Percentiles rank a stretch among this genome's conserved stretches.
Evolutionary conservation across 2,113 vertebrate species (phyloP).

Genomic region (Ginglymostoma cirratum): DNA sequence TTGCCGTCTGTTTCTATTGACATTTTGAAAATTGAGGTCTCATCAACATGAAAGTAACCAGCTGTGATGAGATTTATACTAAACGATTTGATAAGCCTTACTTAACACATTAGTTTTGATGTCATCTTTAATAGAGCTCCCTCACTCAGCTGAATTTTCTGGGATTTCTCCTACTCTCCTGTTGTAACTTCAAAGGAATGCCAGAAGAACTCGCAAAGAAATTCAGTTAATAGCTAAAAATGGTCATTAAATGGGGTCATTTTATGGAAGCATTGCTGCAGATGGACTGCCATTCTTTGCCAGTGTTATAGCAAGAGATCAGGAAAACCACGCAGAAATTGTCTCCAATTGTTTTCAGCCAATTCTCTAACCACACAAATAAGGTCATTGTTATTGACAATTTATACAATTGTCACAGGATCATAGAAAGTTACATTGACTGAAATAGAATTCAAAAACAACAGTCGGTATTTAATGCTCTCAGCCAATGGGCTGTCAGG

Average conservation of each 20-base stretch:
- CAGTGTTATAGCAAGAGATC: background rate
- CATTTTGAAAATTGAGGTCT: background rate
- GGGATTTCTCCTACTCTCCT: background rate
- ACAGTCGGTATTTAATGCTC: no score
- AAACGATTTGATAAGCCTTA: background rate
- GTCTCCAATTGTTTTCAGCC: constrained; percentile 44
- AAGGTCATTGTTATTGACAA: constrained; percentile 36
- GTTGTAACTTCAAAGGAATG: background rate
- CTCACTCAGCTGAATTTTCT: background rate
- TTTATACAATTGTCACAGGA: constrained; percentile 34
- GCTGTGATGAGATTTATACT: background rate
- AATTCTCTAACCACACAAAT: constrained; percentile 40
- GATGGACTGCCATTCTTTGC: background rate
- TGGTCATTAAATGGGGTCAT: background rate
- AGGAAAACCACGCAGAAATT: constrained; percentile 46
- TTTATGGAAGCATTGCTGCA: background rate
- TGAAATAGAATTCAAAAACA: background rate
- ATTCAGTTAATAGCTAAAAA: background rate
- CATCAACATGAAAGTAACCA: background rate
- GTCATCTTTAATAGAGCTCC: background rate
- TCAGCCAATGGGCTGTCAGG: no score
- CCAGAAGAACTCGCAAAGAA: background rate
- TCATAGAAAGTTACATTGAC: constrained; percentile 9
- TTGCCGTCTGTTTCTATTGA: background rate
- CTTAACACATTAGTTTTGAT: background rate